Percentiles rank a stretch among this genome's conserved stretches.
These are phyloP conservation scores for Naja naja DNA, from an alignment of 2,113 vertebrate genomes.

Conservation along the genomic window DNA sequence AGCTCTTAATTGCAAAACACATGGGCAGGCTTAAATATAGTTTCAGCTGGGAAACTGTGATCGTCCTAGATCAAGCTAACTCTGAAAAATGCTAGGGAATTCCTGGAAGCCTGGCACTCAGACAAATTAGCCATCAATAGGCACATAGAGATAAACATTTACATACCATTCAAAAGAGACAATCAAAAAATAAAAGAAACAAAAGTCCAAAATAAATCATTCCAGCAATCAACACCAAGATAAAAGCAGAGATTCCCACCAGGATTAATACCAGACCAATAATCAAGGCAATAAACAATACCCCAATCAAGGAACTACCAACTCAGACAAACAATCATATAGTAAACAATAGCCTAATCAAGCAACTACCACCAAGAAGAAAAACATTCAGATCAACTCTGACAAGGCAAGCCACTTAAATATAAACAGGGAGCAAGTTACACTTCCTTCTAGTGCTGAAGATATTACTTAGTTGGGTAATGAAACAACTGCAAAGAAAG, in stretches of 20 bases:
- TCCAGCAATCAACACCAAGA: background rate
- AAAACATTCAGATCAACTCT: background rate
- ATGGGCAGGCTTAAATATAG: background rate
- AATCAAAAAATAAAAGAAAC: background rate
- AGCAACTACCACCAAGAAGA: background rate
- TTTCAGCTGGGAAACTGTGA: background rate
- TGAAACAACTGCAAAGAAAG: too few species aligned
- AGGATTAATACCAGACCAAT: background rate
- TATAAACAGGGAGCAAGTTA: background rate
- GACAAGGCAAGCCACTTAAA: background rate
- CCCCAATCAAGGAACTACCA: background rate
- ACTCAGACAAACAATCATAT: background rate
- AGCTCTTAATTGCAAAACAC: background rate
- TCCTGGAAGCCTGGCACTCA: background rate
- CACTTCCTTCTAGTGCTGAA: background rate
- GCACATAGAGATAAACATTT: background rate
- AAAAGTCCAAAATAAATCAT: background rate
- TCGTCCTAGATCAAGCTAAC: background rate
- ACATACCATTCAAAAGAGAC: background rate
- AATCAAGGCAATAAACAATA: background rate
- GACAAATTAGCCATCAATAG: background rate
- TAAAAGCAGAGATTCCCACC: background rate
- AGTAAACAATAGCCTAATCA: background rate
- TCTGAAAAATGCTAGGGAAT: background rate
- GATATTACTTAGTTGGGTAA: background rate